Evolutionary conservation across 2,113 vertebrate genomes (phyloP).

Genomic region (Aphelocoma coerulescens): DNA sequence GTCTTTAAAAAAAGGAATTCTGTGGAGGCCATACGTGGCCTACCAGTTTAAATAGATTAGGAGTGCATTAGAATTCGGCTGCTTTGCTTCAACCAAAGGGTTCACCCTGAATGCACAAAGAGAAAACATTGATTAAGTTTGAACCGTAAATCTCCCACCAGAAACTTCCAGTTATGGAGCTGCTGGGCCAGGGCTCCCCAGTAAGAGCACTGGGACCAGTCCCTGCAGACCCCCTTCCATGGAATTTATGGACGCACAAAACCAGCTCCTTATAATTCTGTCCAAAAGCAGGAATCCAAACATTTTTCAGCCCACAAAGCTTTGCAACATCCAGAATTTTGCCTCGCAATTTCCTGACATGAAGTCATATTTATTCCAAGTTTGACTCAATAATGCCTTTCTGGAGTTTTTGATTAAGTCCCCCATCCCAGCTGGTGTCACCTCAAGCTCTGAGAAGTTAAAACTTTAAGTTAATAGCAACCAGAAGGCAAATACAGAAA

Average conservation of each 20-base stretch:
- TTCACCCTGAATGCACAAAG: not conserved
- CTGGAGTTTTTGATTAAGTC: not conserved
- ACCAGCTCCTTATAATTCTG: accelerated
- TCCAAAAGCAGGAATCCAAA: not conserved
- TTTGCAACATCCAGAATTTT: not conserved
- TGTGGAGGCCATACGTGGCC: not conserved
- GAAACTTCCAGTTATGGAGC: not conserved
- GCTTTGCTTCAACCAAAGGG: not conserved
- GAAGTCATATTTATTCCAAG: not conserved
- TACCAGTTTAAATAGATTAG: not conserved
- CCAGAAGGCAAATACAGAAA: not conserved
- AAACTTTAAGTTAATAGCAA: not conserved
- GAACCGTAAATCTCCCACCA: not conserved
- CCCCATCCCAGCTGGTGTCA: not conserved
- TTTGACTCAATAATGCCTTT: not conserved
- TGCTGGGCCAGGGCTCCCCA: not conserved
- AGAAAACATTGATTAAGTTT: not conserved
- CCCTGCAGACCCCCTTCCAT: not conserved
- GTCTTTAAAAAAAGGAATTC: not conserved
- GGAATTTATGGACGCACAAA: not conserved
- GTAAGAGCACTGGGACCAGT: not conserved
- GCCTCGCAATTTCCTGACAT: not conserved
- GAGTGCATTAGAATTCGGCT: not conserved
- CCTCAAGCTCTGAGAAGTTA: not conserved
- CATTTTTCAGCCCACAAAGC: not conserved